These are phyloP conservation scores for Pocillopora meandrina DNA, from an alignment of 92 coral and sea anemone species.

Conservation along the genomic window DNA sequence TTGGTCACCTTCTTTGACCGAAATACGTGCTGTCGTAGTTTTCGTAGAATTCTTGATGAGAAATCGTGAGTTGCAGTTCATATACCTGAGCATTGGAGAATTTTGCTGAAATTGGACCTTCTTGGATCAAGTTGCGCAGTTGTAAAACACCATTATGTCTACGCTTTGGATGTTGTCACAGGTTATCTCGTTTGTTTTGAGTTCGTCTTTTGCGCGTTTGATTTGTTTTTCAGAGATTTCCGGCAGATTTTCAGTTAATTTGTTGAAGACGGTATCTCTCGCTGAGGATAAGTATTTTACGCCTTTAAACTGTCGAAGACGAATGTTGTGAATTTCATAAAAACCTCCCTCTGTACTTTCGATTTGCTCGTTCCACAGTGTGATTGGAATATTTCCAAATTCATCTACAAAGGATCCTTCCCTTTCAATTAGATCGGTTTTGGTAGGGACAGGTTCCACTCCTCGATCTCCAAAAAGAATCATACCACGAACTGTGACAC, in stretches of 20 bases:
- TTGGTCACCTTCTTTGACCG: slow-evolving; percentile 36
- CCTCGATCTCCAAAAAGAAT: too few relatives aligned
- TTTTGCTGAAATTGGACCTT: slow-evolving; percentile 46
- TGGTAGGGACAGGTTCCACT: too few relatives aligned
- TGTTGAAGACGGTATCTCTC: slow-evolving; percentile 43
- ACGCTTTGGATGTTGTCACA: slow-evolving; percentile 47
- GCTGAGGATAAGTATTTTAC: slow-evolving; percentile 7
- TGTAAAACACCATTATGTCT: too few relatives aligned
- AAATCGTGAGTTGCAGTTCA: slow-evolving; percentile 47
- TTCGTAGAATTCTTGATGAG: slow-evolving; percentile 45
- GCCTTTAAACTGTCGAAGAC: too few relatives aligned
- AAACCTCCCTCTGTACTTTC: too few relatives aligned
- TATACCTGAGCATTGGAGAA: slow-evolving; percentile 46
- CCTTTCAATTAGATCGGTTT: too few relatives aligned
- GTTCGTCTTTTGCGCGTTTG: slow-evolving; percentile 39
- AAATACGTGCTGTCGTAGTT: slow-evolving; percentile 40
- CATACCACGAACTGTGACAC: too few relatives aligned
- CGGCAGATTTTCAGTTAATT: slow-evolving; percentile 47
- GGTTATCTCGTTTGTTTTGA: slow-evolving; percentile 31
- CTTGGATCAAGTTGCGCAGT: slow-evolving; percentile 19
- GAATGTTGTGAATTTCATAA: too few relatives aligned
- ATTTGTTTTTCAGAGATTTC: slow-evolving; percentile 18
- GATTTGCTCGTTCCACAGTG: too few relatives aligned
- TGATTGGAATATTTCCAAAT: too few relatives aligned
- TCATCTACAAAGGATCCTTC: too few relatives aligned